Evolutionary conservation across 2,797 vertebrate genomes (phyloP).

Genomic region (Spinus olivaceus): DNA sequence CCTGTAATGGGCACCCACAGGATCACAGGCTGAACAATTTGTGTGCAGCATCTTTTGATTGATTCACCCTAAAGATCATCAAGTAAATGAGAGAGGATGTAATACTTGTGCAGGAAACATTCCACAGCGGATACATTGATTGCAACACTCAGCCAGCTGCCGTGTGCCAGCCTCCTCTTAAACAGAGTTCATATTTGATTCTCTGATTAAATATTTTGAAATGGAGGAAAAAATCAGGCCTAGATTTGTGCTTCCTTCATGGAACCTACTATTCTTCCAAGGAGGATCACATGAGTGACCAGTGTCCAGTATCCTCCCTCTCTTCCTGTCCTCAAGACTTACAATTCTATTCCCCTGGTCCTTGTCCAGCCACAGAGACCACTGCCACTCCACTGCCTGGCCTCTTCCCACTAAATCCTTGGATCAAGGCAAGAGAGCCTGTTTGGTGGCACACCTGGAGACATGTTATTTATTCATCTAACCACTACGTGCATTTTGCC

Average conservation of each 20-base stretch:
- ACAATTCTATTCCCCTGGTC: fast-evolving
- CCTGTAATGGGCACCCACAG: conserved; percentile 40
- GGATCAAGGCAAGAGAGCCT: not conserved
- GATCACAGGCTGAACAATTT: conserved; percentile 7
- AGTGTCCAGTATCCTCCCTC: not conserved
- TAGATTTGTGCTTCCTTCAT: not conserved
- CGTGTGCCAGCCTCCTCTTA: not conserved
- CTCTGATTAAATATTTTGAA: conserved; percentile 6
- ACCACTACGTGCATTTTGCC: not conserved
- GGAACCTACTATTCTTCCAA: not conserved
- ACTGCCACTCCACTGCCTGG: not conserved
- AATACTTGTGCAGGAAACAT: conserved; percentile 63
- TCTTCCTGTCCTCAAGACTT: not conserved
- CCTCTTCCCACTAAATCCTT: not conserved
- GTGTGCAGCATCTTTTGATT: conserved; percentile 44
- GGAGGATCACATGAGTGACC: not conserved
- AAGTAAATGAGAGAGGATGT: conserved; percentile 64
- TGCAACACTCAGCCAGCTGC: conserved; percentile 40
- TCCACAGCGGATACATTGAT: conserved; percentile 53
- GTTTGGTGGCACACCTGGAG: not conserved
- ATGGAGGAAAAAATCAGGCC: not conserved
- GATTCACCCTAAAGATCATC: conserved; percentile 54
- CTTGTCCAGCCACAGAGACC: not conserved
- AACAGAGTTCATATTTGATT: conserved; percentile 14
- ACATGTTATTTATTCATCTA: not conserved